Evolutionary conservation across 2,797 vertebrate species (phyloP), one percentile per base, ranked within the genome.

Genomic region (Erpetoichthys calabaricus): DNA sequence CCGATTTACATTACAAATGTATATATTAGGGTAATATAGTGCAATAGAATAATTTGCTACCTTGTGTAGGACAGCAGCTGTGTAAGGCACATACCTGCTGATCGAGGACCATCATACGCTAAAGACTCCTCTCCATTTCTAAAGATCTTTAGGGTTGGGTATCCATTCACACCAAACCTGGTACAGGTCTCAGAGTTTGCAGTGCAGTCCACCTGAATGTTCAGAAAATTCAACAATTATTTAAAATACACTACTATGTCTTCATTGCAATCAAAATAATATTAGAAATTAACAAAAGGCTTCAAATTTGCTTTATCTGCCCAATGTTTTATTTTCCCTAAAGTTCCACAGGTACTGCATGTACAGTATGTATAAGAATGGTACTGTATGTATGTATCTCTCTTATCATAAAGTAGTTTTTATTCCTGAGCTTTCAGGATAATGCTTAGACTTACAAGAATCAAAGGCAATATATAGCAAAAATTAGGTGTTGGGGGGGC

Each of bases 91-190:
- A 8, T 64, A 73, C 74, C 72, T 63, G 70, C 69, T 51, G 67
- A 62, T 10, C 80, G 82, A 3, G 84, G 83, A 3, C 85, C 83
- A 1, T 83, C 80, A 4, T 84, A 86, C 1, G 70, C 64, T 5
- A 68, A 69, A 0, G 80, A 73, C 49, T 86, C 83, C 55, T 63
- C 71, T 6, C 85, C 84, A 0, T 67, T 73, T 46, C 79, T 70
- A 63, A 87, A 86, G 57, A 87, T 79, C 73, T 82, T 87, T 52
- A 87, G 72, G 1, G 80, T 77, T 2, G 85, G 85, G 61, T 82
- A 87, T 49, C 81, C 83, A 0, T 68, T 74, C 4, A 84, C 78
- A 1, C 76, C 78, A 3, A 83, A 86, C 7, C 67, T 73, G 4
- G 56, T 55, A 56, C 85, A 86, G 0, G 64, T 74, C 47, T 82